These are phyloP conservation scores for Zaprionus ornatus DNA, from an alignment of 1,140 invertebrate species.

Conservation along the genomic window DNA sequence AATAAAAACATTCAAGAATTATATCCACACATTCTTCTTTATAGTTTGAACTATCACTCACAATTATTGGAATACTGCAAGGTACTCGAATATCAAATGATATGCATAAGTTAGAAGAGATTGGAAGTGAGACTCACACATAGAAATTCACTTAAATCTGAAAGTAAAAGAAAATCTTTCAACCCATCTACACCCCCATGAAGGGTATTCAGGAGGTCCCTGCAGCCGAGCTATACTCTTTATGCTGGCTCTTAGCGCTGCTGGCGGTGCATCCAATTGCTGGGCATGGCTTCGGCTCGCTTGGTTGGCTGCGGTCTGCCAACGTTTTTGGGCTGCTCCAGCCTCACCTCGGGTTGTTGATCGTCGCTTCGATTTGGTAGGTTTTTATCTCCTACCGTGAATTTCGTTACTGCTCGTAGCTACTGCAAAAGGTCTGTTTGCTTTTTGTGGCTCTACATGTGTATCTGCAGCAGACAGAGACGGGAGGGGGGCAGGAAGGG, in stretches of 20 bases:
- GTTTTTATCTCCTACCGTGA: conserved; percentile 82
- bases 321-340: conserved; percentile 19
- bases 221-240: background rate
- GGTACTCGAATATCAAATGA: too few species aligned
- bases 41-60: too few species aligned
- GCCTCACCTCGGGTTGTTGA: conserved; percentile 72
- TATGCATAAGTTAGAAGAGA: fast-evolving
- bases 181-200: too few species aligned
- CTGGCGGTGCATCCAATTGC: conserved; percentile 50
- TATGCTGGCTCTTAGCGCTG: conserved; percentile 21
- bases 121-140: too few species aligned
- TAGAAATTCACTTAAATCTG: too few species aligned
- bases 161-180: too few species aligned
- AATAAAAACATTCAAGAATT: too few species aligned
- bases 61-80: too few species aligned
- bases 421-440: conserved; percentile 44
- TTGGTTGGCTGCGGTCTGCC: conserved; percentile 1
- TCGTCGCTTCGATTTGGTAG: conserved; percentile 80
- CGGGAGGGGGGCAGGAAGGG: background rate
- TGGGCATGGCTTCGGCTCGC: conserved; percentile 22
- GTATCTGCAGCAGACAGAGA: background rate
- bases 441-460: background rate
- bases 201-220: background rate
- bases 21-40: too few species aligned
- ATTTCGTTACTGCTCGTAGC: conserved; percentile 79